phyloP scores from a whole-genome alignment of 2,888 invertebrate species.

The Rhorus exstirpatorius region DNA sequence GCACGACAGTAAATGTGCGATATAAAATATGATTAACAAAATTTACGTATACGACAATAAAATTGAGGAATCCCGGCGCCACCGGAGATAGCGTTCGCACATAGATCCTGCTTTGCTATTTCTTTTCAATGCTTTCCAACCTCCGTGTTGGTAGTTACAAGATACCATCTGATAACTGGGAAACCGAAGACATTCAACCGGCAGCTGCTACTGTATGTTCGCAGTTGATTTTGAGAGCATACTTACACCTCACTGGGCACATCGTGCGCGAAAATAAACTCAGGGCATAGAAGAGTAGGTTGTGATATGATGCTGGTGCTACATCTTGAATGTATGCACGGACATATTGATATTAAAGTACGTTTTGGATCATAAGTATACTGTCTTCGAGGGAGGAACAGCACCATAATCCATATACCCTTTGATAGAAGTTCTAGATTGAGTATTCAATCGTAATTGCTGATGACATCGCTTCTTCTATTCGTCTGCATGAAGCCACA shows the following conservation, averaged over 20 bases:
- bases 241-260: background rate
- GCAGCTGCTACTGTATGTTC: conserved; percentile 24
- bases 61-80: conserved; percentile 10
- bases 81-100: conserved; percentile 15
- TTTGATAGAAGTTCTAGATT: too few relatives aligned
- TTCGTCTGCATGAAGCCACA: too few relatives aligned
- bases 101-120: conserved; percentile 9
- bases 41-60: conserved; percentile 7
- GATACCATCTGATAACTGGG: background rate
- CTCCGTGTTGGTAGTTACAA: conserved; percentile 3
- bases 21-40: conserved; percentile 48
- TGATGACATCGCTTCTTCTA: too few relatives aligned
- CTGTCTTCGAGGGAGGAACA: too few relatives aligned
- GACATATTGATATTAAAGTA: too few relatives aligned
- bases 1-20: conserved; percentile 30
- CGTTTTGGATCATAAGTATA: too few relatives aligned
- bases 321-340: too few relatives aligned
- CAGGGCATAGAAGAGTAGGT: too few relatives aligned
- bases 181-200: conserved; percentile 15
- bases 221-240: conserved; percentile 7
- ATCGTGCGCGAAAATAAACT: too few relatives aligned
- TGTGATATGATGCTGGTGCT: too few relatives aligned
- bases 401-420: too few relatives aligned
- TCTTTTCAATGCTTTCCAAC: background rate
- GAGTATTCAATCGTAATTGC: too few relatives aligned